Percentiles rank a stretch among this genome's conserved stretches.
Evolutionary conservation across 1,140 invertebrate genomes (phyloP).

Genomic region (Meloidogyne chitwoodi): DNA sequence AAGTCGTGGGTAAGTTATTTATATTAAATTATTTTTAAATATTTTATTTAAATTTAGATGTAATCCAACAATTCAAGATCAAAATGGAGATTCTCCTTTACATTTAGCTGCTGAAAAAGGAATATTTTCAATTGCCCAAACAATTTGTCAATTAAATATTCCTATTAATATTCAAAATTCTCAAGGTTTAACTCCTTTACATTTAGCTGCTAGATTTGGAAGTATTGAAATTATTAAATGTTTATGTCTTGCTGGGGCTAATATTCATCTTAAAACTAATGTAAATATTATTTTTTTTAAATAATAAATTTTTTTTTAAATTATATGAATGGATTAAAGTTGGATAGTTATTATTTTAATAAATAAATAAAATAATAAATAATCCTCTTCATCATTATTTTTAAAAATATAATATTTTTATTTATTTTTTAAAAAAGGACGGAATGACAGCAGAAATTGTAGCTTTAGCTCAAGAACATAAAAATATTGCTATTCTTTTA

Average conservation of each 20-base stretch:
- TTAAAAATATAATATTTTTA: background rate
- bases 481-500: constrained; percentile 72
- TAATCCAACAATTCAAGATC: constrained; percentile 16
- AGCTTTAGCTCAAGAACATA: constrained; percentile 74
- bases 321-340: background rate
- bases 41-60: background rate
- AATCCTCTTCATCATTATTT: too few relatives aligned
- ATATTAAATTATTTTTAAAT: background rate
- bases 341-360: too few relatives aligned
- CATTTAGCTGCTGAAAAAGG: constrained; percentile 72
- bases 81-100: constrained; percentile 74
- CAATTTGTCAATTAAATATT: constrained; percentile 73
- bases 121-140: constrained; percentile 69
- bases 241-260: constrained; percentile 68
- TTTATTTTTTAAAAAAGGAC: constrained; percentile 61
- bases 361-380: too few relatives aligned
- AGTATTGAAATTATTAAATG: constrained; percentile 73
- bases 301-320: background rate
- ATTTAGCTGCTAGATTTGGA: constrained; percentile 72
- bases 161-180: constrained; percentile 71
- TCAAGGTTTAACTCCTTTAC: constrained; percentile 65
- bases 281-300: constrained; percentile 11
- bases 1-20: constrained; percentile 75
- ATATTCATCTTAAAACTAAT: constrained; percentile 47
- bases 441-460: constrained; percentile 77